Evolutionary conservation across 2,888 invertebrate genomes (phyloP), one percentile per base, ranked within the genome.

Genomic region (Gari tellinella): DNA sequence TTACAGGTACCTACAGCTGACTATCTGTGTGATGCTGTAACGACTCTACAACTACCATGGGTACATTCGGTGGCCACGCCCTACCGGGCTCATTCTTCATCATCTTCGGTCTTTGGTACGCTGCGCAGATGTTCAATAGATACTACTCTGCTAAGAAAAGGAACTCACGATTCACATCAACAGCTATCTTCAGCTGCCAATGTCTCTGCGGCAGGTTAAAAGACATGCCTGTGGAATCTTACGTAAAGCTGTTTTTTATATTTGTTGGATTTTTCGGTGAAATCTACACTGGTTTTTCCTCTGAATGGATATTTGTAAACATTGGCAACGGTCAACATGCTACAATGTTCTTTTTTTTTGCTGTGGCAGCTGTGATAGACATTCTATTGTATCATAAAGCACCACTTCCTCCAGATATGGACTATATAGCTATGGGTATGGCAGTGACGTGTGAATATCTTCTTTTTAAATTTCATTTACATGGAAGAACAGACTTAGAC

Each of bases 311-410:
- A 21, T 92, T 92, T 84, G 83, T 86, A 10, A 82, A 88, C 63
- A 80, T 91, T 17, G 90, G 91, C 15, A 93, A 93, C 84, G 92
- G 90, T n/a, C 93, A 93, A 76, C 93, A 93, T 84, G 92, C 92
- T 52, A 93, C 93, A 26, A 93, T 93, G 93, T 93, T 92, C 83
- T 92, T 92, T 86, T 93, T 92, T 85, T 93, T 93, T 82, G 92
- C 92, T 15, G 68, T 93, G 31, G 89, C 89, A 51, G 93, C 92
- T 5, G 82, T 92, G 0, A 70, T 92, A 12, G 93, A 93, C 68
- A 75, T 93, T 4, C 80, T 92, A 5, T 69, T 89, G 14, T 86
- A 91, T 76, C 91, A 87, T 69, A 88, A 83, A 67, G 77, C 79
- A 19, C 82, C 86, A 8, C 61, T 93, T 15, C 93, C 93, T 1